Conservation (phyloP, 2,113 vertebrate genomes). For the Cyprinodon variegatus region DNA sequence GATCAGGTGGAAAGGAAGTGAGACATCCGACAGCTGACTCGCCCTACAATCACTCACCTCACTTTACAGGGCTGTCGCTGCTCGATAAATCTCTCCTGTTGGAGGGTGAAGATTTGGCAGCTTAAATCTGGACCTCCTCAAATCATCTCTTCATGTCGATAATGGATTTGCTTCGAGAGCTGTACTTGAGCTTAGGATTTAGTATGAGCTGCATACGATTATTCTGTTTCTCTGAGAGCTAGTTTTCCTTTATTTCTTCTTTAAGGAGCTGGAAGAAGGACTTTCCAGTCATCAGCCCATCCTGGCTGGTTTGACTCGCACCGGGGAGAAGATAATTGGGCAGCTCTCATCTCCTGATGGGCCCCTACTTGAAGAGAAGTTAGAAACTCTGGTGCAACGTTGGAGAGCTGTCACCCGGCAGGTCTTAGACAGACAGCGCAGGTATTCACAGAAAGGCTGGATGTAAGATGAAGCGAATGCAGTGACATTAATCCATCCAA, state of each 20-base stretch:
- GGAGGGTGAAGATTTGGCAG: conserved; percentile 44
- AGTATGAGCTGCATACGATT: conserved; percentile 12
- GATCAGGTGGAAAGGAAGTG: conserved; percentile 49
- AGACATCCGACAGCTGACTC: conserved; percentile 61
- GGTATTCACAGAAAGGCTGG: conserved; percentile 74
- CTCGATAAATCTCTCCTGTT: conserved; percentile 42
- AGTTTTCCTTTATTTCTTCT: background rate
- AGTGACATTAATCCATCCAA: background rate
- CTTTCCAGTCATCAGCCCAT: conserved; percentile 82
- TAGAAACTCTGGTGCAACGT: conserved; percentile 82
- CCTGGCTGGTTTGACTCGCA: conserved; percentile 79
- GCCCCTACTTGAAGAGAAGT: conserved; percentile 87
- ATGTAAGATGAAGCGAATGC: background rate
- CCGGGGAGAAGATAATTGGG: conserved; percentile 86
- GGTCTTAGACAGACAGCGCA: conserved; percentile 82
- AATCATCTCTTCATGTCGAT: conserved; percentile 44
- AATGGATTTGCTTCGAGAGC: conserved; percentile 34
- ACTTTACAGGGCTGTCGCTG: conserved; percentile 32
- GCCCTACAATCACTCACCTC: conserved; percentile 40
- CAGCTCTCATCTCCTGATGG: conserved; percentile 86
- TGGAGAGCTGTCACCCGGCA: conserved; percentile 80
- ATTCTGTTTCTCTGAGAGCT: conserved; percentile 26
- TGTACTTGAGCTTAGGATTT: conserved; percentile 37
- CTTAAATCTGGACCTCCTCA: conserved; percentile 44
- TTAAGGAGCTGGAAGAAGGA: conserved; percentile 91